These are phyloP conservation scores for Endomychus coccineus DNA, from an alignment of 2,888 invertebrate genomes.

Conservation along the genomic window DNA sequence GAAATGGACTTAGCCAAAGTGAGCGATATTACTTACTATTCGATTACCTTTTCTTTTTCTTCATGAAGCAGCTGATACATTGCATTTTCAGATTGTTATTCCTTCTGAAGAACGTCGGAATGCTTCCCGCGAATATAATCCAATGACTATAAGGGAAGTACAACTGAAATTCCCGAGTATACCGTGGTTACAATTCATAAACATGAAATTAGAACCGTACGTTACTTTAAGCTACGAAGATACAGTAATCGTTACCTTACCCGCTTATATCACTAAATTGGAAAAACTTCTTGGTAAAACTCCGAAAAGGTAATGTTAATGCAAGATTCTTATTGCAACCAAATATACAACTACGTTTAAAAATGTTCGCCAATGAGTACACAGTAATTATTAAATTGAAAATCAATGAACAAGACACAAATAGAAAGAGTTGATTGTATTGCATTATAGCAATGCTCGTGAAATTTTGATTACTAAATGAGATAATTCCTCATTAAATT, in stretches of 20 bases:
- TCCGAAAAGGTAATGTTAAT: slow-evolving; percentile 40
- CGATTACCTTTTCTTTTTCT: not conserved
- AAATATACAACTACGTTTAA: not conserved
- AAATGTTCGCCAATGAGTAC: no score
- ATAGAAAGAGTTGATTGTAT: no score
- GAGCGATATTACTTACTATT: slow-evolving; percentile 15
- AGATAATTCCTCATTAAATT: no score
- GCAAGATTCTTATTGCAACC: not conserved
- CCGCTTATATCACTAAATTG: slow-evolving; percentile 40
- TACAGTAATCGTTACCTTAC: slow-evolving; percentile 45
- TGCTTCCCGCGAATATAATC: slow-evolving; percentile 20
- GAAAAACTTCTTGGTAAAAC: slow-evolving; percentile 33
- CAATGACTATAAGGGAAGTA: slow-evolving; percentile 41
- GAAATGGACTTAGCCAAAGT: slow-evolving; percentile 26
- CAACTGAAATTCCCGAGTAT: slow-evolving; percentile 34
- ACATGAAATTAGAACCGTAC: slow-evolving; percentile 38
- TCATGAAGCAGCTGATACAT: not conserved
- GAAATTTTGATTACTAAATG: no score
- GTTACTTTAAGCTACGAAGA: slow-evolving; percentile 36
- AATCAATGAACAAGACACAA: no score
- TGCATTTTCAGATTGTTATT: slow-evolving; percentile 28
- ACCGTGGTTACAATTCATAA: slow-evolving; percentile 37
- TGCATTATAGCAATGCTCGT: no score
- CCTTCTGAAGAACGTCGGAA: slow-evolving; percentile 23
- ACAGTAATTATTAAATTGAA: no score